Conservation (phyloP, 2,888 invertebrate species). For the Parnassius smintheus region DNA sequence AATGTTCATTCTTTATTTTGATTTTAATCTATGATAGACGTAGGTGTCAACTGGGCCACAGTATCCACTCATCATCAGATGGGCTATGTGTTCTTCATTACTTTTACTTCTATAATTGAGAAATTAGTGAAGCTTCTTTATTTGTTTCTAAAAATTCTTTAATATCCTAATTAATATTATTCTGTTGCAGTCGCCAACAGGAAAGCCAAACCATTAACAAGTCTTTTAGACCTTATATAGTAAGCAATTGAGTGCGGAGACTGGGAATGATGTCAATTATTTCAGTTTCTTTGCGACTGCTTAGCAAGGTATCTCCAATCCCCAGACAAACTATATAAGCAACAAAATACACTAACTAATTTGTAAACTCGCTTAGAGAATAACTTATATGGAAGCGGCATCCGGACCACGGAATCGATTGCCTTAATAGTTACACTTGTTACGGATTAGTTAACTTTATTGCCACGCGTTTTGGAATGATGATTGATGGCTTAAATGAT, state of each 20-base stretch:
- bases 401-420: constrained; percentile 18
- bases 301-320: constrained; percentile 7
- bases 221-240: constrained; percentile 28
- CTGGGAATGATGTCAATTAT: constrained; percentile 48
- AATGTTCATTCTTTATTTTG: no score
- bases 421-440: constrained; percentile 1
- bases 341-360: constrained; percentile 13
- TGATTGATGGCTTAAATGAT: no score
- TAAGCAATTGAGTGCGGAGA: constrained; percentile 24
- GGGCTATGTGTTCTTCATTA: no score
- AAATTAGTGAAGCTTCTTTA: no score
- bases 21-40: no score
- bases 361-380: constrained; percentile 6
- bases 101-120: no score
- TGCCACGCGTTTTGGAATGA: not conserved
- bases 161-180: not conserved
- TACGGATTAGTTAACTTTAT: constrained; percentile 1
- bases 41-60: no score
- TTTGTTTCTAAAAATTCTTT: no score
- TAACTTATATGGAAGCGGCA: constrained; percentile 13
- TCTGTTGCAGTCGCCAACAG: constrained; percentile 24
- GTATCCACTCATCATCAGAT: no score
- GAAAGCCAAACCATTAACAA: constrained; percentile 11
- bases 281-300: constrained; percentile 30
- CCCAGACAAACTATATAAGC: constrained; percentile 2